phyloP scores from a whole-genome alignment of 2,113 vertebrate genomes.

The Cyanistes caeruleus region DNA sequence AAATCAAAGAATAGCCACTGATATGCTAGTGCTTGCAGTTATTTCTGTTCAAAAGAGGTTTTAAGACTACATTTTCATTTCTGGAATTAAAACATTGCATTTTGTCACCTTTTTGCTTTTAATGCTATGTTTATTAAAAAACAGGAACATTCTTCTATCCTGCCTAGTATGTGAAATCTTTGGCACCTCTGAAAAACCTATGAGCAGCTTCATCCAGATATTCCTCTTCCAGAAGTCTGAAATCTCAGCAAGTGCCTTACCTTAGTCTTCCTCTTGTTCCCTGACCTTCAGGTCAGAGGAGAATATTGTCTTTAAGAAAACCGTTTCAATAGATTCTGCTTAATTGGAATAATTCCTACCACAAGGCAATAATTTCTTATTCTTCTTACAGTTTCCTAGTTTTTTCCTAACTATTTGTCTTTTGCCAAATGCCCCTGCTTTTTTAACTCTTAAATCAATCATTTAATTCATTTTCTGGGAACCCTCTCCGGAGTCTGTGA shows the following conservation, averaged over 20 bases:
- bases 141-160: neutral
- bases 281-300: neutral
- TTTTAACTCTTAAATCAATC: neutral
- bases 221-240: neutral
- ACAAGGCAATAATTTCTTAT: neutral
- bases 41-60: neutral
- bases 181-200: neutral
- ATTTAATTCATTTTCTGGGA: neutral
- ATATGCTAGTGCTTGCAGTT: neutral
- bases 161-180: neutral
- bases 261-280: neutral
- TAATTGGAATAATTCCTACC: neutral
- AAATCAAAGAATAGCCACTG: accelerated
- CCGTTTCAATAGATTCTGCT: neutral
- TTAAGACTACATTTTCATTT: neutral
- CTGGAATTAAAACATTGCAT: neutral
- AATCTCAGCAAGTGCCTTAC: neutral
- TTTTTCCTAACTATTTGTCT: neutral
- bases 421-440: neutral
- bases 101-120: neutral
- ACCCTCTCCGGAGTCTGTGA: neutral
- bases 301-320: neutral
- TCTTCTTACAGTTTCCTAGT: neutral
- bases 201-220: neutral
- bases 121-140: neutral